Base-by-base conservation (phyloP, 1,140 invertebrate species). In the Nixonia krombeini region DNA sequence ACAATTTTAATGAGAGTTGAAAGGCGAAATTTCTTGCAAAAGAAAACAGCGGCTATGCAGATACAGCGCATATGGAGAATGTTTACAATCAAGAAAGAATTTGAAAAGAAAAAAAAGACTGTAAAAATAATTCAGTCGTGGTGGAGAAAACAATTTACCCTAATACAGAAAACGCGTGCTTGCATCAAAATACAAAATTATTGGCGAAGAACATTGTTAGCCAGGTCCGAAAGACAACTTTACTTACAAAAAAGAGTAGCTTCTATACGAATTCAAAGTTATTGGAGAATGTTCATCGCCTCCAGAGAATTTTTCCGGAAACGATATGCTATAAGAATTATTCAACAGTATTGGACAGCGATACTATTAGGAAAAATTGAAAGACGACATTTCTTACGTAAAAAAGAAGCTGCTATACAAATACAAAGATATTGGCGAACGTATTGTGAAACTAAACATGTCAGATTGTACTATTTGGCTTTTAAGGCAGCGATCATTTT, bases 41-140 rank as follows among this genome's bases (percentile, higher is more conserved):
- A 78, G 4, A 80, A 40, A 62, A 29, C 6, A 7, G 58, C 73
- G 9, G 53, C 69, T 3, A 46, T 79, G 3, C 70, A 45, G 9
- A 66, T 84, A 41, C 86, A 86, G 52, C 67, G 63, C 9, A 65
- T 50, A 18, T 82, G 59, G 62, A 74, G 73, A 69, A 76, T 77
- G 72, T 40, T 70, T 7, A 4, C 21, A 61, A 21, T 7, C 0
- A 35, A 9, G n/a, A 35, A 37, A 23, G 7, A 50, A 1, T 55
- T 41, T 10, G 6, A 50, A 6, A 26, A 15, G 35, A 51, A 71
- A 49, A 41, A 29, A 25, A 37, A 58, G 44, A 42, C 72, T 18
- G 42, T 63, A 12, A 46, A 7, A 6, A n/a, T 51, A 12, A 62
- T 79, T 16, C 74, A 82, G 26, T 41, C 21, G 21, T 51, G 58